Base-by-base conservation (phyloP, 2,113 vertebrate genomes). In the Chaenogobius annularis region DNA sequence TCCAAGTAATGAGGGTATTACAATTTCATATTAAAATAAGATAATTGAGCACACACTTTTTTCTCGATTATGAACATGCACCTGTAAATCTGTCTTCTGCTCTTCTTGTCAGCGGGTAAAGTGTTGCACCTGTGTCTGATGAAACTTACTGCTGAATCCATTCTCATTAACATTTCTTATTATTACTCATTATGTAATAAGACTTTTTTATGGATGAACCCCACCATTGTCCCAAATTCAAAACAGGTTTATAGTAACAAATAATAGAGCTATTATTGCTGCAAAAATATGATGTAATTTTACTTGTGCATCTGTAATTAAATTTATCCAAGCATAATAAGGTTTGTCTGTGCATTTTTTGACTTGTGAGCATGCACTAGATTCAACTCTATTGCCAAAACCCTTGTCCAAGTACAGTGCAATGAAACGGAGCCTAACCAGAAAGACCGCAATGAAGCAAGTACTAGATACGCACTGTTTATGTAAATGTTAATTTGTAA, bases 91-190 rank as follows among this genome's bases (percentile, higher is more conserved):
- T 12, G 55, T 3, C 23, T 6, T 12, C 10, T 3, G 0, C 66
- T 64, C 5, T 46, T 67, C 12, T 46, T 13, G 46, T 68, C 22
- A 13, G 20, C 71, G 67, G 79, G 63, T 83, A 79, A 59, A 11
- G 40, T 26, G 64, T n/a, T 69, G 70, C 78, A 87, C 69, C 75
- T 83, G 85, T 70, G 64, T 15, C 44, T 58, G 61, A 55, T 50
- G 59, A 67, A 14, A 69, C 67, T 82, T 1, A 31, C 43, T 72
- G n/a, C 72, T 40, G 69, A 78, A 67, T 44, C 70, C 68, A 77
- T 59, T 7, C 74, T 46, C 72, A 85, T 78, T 71, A 74, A 44
- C 63, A 69, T 56, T 17, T 59, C 17, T 58, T 5, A 26, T 13
- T 22, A 14, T 58, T 26, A 54, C n/a, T 54, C 50, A 54, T 54